phyloP scores from a whole-genome alignment of 2,113 vertebrate genomes.

The Apodemus speciosus region DNA sequence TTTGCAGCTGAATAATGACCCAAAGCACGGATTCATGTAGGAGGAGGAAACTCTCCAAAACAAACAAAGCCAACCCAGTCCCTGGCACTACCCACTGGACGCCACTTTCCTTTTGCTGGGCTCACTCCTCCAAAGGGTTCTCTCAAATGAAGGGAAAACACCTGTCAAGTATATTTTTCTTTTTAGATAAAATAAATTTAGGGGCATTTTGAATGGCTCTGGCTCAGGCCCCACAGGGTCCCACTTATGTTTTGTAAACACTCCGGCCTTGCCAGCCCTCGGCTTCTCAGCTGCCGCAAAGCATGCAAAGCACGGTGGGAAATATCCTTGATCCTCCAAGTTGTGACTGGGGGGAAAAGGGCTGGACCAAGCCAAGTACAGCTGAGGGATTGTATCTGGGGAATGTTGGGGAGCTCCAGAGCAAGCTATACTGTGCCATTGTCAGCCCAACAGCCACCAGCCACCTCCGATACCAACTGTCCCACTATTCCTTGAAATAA shows the following conservation, averaged over 20 bases:
- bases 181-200: not conserved
- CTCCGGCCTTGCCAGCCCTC: constrained; percentile 15
- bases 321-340: constrained; percentile 22
- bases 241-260: constrained; percentile 34
- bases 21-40: not conserved
- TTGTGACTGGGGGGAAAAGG: not conserved
- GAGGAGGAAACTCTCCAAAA: constrained; percentile 44
- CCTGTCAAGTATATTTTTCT: constrained; percentile 62
- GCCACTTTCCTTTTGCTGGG: not conserved
- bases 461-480: not conserved
- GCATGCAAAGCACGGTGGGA: not conserved
- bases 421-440: not conserved
- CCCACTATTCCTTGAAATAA: not conserved
- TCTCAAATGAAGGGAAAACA: constrained; percentile 25
- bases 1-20: not conserved
- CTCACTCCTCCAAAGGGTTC: constrained; percentile 44
- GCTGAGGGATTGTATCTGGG: not conserved
- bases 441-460: not conserved
- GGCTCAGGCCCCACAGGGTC: not conserved
- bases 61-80: constrained; percentile 39
- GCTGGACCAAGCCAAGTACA: constrained; percentile 36
- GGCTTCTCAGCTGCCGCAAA: constrained; percentile 4
- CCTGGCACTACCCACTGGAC: not conserved
- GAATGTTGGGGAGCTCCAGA: not conserved
- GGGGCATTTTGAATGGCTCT: constrained; percentile 26